Percentiles rank a stretch among this genome's conserved stretches.
phyloP scores from a whole-genome alignment of 2,113 vertebrate genomes.

The Rynchops niger region DNA sequence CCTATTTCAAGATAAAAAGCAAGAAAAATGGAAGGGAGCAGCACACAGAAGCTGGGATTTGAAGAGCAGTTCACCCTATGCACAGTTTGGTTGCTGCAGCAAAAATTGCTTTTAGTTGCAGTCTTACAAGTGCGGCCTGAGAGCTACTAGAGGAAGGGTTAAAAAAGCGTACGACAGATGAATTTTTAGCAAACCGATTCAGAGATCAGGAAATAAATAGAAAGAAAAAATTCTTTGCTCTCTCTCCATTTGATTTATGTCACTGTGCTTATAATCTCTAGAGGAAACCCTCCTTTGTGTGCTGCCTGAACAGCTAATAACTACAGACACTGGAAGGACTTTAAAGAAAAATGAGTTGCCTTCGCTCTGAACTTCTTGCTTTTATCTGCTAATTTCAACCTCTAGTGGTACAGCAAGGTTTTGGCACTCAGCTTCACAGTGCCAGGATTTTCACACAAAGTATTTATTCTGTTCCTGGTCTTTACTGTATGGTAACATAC shows the following conservation, averaged over 20 bases:
- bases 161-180: neutral
- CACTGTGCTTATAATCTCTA: neutral
- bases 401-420: neutral
- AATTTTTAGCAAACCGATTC: neutral
- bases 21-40: neutral
- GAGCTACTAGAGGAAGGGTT: neutral
- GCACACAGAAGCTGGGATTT: neutral
- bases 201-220: neutral
- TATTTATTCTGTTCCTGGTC: neutral
- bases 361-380: slow-evolving; percentile 28
- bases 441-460: neutral
- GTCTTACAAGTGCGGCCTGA: fast-evolving
- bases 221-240: neutral
- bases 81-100: neutral
- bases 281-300: slow-evolving; percentile 19
- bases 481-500: neutral
- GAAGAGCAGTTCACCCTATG: neutral
- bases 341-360: neutral
- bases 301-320: neutral
- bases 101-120: neutral
- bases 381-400: neutral
- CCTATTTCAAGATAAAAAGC: neutral
- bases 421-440: neutral
- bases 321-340: neutral
- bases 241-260: neutral